Evolutionary conservation across 1,140 invertebrate genomes (phyloP).

Genomic region (Archivesica marissinica): DNA sequence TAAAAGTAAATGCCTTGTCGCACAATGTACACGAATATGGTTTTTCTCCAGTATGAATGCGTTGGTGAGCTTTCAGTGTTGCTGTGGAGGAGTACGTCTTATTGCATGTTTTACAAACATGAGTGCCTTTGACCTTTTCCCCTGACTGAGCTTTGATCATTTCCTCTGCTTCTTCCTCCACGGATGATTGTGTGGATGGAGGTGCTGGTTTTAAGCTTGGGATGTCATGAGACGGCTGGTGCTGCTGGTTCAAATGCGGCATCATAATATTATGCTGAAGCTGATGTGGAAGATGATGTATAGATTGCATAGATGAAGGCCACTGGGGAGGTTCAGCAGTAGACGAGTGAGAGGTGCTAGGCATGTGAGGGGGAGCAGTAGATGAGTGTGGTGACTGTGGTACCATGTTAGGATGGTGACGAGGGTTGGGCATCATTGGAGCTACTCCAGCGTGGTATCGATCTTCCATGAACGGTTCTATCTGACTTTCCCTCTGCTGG

Average conservation of each 20-base stretch:
- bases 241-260: neutral
- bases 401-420: no score
- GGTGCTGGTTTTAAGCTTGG: neutral
- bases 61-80: conserved; percentile 51
- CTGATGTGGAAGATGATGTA: conserved; percentile 8
- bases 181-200: conserved; percentile 37
- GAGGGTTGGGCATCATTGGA: neutral
- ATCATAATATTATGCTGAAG: neutral
- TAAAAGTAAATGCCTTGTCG: conserved; percentile 67
- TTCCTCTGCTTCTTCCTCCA: conserved; percentile 51
- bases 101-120: conserved; percentile 49
- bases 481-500: neutral
- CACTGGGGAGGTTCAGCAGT: neutral
- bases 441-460: neutral
- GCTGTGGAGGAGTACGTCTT: conserved; percentile 56
- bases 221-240: neutral
- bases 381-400: conserved; percentile 4
- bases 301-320: neutral
- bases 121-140: conserved; percentile 38
- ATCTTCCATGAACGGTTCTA: neutral
- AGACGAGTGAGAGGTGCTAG: neutral
- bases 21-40: conserved; percentile 69
- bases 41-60: conserved; percentile 63
- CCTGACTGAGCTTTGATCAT: neutral
- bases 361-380: neutral